Evolutionary conservation across 2,113 vertebrate genomes (phyloP), one percentile per base, ranked within the genome.

Genomic region (Cyanocitta stelleri): DNA sequence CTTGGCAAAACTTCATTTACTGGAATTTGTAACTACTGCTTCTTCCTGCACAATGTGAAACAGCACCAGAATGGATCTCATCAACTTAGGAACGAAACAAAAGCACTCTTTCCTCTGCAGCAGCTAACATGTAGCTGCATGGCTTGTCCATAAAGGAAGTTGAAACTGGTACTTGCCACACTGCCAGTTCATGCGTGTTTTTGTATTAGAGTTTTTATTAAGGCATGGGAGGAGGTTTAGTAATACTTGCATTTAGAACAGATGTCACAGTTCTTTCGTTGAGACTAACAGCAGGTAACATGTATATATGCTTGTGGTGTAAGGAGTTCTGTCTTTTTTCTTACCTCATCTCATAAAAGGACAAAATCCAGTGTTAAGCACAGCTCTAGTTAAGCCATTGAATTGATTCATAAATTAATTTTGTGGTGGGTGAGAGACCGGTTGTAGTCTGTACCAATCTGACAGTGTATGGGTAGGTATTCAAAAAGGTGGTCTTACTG

Each of bases 1-100:
- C 58, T 90, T 62, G 58, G 48, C 68, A 69, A 67, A 93, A 66
- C 81, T 64, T 96, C n/a, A 20, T 85, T 95, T 87, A 39, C 62
- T 85, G 61, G 33, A 67, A 46, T 81, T 91, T n/a, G 13, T 87
- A 20, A 67, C 46, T 79, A 39, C 59, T 59, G 10, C 29, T 72
- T n/a, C 51, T 88, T 90, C 72, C 48, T 89, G 61, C 61, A 68
- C 32, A 10, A 20, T 22, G 29, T 78, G 46, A 84, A 83, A 58
- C 35, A 74, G 19, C 18, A 44, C 13, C n/a, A 37, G 51, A 55
- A 71, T 30, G 75, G 32, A 43, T 90, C 55, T 90, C 59, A 0
- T 74, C 48, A 69, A 14, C 7, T 75, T 78, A 18, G 27, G 35
- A 73, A 73, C 1, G 5, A 91, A 93, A 69, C 46, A 85, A 61